Evolutionary conservation across 2,888 invertebrate species (phyloP).

Genomic region (Hybos culiciformis): DNA sequence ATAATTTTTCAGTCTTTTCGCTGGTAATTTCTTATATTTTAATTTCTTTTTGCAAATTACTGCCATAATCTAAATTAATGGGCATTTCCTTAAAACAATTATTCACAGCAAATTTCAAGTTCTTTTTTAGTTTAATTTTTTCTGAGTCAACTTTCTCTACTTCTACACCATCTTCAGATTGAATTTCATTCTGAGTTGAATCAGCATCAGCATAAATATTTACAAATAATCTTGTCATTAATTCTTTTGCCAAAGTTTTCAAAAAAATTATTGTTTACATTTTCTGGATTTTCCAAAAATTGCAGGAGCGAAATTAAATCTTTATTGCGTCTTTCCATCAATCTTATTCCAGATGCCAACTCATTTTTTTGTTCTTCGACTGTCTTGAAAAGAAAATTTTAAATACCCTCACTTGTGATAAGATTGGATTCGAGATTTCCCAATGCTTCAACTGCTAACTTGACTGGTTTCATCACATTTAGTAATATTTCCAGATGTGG

Average conservation of each 20-base stretch:
- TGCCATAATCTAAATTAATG: background rate
- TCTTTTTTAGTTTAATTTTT: background rate
- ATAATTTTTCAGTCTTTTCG: no score
- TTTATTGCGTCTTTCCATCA: background rate
- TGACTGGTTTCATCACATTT: background rate
- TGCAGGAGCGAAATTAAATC: background rate
- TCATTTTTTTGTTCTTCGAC: background rate
- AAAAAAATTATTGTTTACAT: background rate
- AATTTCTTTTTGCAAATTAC: background rate
- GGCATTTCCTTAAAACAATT: background rate
- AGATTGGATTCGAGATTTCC: background rate
- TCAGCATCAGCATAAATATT: background rate
- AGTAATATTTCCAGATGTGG: background rate
- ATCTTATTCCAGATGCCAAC: background rate
- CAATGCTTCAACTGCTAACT: background rate
- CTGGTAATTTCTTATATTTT: no score
- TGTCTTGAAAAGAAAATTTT: conserved; percentile 1
- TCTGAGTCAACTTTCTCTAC: background rate
- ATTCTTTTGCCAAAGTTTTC: background rate
- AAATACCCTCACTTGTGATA: background rate
- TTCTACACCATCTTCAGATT: background rate
- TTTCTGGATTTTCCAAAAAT: background rate
- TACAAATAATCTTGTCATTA: background rate
- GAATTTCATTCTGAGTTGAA: background rate
- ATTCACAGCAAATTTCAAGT: background rate